Evolutionary conservation across 1,140 invertebrate species (phyloP).

Genomic region (Eufriesea mexicana): DNA sequence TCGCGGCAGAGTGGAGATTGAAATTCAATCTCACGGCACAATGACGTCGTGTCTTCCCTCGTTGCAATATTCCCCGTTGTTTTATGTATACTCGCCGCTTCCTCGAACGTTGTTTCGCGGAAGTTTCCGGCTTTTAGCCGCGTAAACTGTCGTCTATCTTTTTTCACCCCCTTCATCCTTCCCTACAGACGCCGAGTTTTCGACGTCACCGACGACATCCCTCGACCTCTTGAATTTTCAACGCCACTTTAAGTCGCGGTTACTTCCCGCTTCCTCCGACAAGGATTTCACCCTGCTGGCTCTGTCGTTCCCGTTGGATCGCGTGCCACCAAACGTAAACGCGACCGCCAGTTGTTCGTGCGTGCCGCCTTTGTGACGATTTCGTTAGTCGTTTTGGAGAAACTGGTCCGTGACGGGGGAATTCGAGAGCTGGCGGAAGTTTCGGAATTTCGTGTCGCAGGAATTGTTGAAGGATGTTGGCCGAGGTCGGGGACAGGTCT

Average conservation of each 20-base stretch:
- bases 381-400: no score
- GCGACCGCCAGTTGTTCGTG: no score
- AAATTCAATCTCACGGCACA: conserved; percentile 40
- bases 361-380: no score
- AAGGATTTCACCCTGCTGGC: conserved; percentile 3
- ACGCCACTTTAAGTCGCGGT: not conserved
- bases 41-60: not conserved
- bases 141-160: not conserved
- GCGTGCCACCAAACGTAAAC: no score
- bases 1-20: conserved; percentile 27
- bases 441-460: no score
- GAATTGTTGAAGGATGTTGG: no score
- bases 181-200: no score
- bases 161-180: not conserved
- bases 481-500: no score
- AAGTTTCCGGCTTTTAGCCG: conserved; percentile 9
- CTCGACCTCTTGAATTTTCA: not conserved
- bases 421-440: no score
- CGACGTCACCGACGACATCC: no score
- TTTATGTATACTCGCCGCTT: not conserved
- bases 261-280: not conserved
- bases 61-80: conserved; percentile 25
- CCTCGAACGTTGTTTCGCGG: not conserved
- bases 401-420: no score
- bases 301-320: not conserved